Percentiles rank a stretch among this genome's conserved stretches.
phyloP scores from a whole-genome alignment of 1,140 invertebrate genomes.

The Zelostemma sp. region DNA sequence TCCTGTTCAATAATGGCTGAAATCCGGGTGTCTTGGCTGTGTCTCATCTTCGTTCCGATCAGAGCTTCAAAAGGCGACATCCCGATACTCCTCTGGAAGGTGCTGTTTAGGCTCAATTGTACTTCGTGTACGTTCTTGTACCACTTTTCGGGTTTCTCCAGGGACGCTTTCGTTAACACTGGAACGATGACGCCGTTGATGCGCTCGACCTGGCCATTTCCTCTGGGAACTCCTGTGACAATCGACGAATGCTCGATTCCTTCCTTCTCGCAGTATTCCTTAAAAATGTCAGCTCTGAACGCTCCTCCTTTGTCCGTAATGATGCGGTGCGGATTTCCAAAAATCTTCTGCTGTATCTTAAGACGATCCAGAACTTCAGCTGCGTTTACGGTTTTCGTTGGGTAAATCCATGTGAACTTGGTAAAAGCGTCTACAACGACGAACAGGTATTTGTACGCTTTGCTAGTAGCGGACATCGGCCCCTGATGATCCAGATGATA shows the following conservation, averaged over 20 bases:
- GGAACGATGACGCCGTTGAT: not conserved
- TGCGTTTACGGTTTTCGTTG: conserved; percentile 15
- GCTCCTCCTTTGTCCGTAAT: conserved; percentile 44
- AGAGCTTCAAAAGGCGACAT: conserved; percentile 26
- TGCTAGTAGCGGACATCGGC: conserved; percentile 47
- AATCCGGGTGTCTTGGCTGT: not conserved
- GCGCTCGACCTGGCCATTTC: not conserved
- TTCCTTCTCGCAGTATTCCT: conserved; percentile 33
- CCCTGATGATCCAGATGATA: conserved; percentile 52
- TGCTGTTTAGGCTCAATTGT: conserved; percentile 19
- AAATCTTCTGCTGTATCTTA: conserved; percentile 19
- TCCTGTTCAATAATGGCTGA: conserved; percentile 10
- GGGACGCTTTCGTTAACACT: not conserved
- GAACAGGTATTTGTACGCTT: conserved; percentile 45
- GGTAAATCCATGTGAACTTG: conserved; percentile 47
- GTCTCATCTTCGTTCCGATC: conserved; percentile 52
- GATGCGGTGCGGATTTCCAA: conserved; percentile 51
- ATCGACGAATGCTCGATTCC: conserved; percentile 13
- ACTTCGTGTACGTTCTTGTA: not conserved
- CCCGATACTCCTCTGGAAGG: conserved; percentile 18
- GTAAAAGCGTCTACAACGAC: conserved; percentile 41
- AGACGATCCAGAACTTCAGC: conserved; percentile 25
- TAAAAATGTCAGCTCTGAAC: conserved; percentile 32
- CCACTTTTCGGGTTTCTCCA: not conserved
- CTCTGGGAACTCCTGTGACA: not conserved